Evolutionary conservation across 2,888 invertebrate species (phyloP).

Genomic region (Microchrysa polita): DNA sequence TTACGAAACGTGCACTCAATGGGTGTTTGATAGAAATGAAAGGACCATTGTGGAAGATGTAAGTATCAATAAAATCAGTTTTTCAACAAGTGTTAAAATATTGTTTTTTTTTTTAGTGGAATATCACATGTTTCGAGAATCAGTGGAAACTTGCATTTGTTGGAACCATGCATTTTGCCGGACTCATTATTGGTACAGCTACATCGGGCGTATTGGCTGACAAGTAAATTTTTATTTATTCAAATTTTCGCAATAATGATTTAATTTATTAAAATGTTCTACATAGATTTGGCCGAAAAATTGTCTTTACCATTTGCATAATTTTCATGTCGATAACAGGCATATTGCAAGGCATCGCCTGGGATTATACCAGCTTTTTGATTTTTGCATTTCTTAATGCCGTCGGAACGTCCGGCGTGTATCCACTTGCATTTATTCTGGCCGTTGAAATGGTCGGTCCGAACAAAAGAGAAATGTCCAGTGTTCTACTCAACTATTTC

Average conservation of each 20-base stretch:
- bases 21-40: constrained; percentile 67
- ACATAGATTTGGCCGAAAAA: constrained; percentile 68
- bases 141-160: constrained; percentile 71
- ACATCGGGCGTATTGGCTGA: constrained; percentile 71
- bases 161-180: constrained; percentile 72
- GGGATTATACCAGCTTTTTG: constrained; percentile 67
- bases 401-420: constrained; percentile 71
- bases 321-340: constrained; percentile 70
- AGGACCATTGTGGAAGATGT: constrained; percentile 70
- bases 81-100: background rate
- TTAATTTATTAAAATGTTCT: background rate
- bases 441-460: constrained; percentile 75
- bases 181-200: constrained; percentile 70
- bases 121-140: constrained; percentile 70
- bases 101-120: constrained; percentile 65
- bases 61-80: constrained; percentile 49
- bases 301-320: constrained; percentile 69
- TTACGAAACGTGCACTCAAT: constrained; percentile 64
- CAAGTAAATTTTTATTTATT: constrained; percentile 61
- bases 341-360: constrained; percentile 67
- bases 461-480: constrained; percentile 70
- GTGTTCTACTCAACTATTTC: constrained; percentile 71
- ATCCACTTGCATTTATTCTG: constrained; percentile 70
- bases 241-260: background rate
- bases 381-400: constrained; percentile 69